phyloP scores from a whole-genome alignment of 2,113 vertebrate genomes.

The Tonatia bakeri region DNA sequence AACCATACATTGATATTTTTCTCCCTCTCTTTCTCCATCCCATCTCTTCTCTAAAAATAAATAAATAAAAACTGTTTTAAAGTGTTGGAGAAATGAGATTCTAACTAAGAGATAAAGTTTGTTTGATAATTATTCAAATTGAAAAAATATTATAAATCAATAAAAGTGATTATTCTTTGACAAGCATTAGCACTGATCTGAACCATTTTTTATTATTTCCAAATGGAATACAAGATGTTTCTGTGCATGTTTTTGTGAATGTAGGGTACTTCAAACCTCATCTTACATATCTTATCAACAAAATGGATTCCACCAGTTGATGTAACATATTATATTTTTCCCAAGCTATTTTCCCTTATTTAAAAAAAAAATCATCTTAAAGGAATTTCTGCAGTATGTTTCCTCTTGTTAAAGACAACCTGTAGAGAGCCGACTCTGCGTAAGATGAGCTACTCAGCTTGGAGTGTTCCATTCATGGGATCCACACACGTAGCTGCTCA shows the following conservation, averaged over 20 bases:
- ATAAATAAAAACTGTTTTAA: background rate
- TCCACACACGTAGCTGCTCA: background rate
- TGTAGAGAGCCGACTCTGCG: background rate
- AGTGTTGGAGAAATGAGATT: background rate
- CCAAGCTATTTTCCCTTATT: background rate
- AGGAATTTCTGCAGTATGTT: background rate
- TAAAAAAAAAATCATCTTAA: background rate
- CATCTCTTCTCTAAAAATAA: too few relatives aligned
- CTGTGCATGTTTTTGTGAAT: background rate
- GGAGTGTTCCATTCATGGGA: background rate
- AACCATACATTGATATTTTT: too few relatives aligned
- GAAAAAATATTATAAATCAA: background rate
- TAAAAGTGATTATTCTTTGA: background rate
- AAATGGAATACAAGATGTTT: background rate
- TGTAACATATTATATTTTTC: background rate
- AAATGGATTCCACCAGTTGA: background rate
- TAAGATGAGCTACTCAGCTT: too few relatives aligned
- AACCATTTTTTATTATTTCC: background rate
- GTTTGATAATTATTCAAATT: background rate
- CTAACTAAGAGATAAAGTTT: background rate
- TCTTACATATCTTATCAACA: background rate
- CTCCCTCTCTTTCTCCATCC: too few relatives aligned
- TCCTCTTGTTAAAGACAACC: background rate
- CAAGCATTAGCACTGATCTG: background rate
- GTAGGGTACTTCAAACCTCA: background rate